A percentile compares a stretch with the other conserved stretches of the same genome.
Conservation (phyloP, 2,797 vertebrate species). For the Sebastes minor region DNA sequence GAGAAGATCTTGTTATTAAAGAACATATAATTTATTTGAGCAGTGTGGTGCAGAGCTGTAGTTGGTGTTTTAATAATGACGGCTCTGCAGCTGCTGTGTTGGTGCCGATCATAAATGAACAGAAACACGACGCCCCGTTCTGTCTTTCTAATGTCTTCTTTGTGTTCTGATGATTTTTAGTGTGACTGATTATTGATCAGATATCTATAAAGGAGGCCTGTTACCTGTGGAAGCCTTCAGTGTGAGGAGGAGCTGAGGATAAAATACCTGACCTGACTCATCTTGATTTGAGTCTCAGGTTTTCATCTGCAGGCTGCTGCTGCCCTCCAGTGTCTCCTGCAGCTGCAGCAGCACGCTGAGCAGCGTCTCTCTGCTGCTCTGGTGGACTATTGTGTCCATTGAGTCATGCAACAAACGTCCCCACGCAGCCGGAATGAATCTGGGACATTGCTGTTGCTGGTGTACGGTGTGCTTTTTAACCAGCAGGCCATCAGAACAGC, state of each 20-base stretch:
- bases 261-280: not conserved
- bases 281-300: not conserved
- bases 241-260: not conserved
- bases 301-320: slow-evolving; percentile 51
- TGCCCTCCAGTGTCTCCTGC: slow-evolving; percentile 62
- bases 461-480: no score
- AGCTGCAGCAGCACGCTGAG: not conserved
- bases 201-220: not conserved
- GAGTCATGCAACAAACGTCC: not conserved
- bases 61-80: not conserved
- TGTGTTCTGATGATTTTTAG: not conserved
- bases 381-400: not conserved
- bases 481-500: not conserved
- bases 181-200: not conserved
- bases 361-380: not conserved
- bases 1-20: slow-evolving; percentile 14
- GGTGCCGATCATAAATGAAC: not conserved
- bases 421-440: not conserved
- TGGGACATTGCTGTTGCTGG: not conserved
- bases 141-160: not conserved
- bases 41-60: slow-evolving; percentile 3
- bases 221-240: not conserved
- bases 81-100: not conserved
- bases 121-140: not conserved
- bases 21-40: not conserved